These are phyloP conservation scores for Linepithema humile DNA, from an alignment of 1,140 invertebrate genomes.

Conservation along the genomic window DNA sequence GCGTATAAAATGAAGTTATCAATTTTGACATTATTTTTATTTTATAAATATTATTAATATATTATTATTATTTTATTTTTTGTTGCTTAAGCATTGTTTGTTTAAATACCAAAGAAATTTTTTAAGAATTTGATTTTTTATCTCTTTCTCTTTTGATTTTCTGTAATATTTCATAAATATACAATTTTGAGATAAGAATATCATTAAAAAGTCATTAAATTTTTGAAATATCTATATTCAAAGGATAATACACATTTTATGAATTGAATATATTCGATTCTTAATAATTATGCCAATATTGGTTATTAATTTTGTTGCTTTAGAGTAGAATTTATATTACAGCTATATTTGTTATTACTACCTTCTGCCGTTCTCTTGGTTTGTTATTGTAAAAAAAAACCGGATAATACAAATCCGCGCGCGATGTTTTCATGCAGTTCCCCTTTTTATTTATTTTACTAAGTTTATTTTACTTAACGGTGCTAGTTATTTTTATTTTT, in stretches of 20 bases:
- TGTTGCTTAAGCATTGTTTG: slow-evolving; percentile 1
- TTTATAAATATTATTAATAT: slow-evolving; percentile 20
- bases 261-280: neutral
- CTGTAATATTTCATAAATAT: neutral
- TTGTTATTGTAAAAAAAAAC: slow-evolving; percentile 21
- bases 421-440: slow-evolving; percentile 13
- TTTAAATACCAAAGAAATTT: neutral
- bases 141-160: no score
- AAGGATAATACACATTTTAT: neutral
- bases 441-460: slow-evolving; percentile 37
- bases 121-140: no score
- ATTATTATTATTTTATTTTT: slow-evolving; percentile 26
- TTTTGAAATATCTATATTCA: neutral
- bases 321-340: neutral
- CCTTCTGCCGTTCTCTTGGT: neutral
- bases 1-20: no score
- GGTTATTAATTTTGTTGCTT: slow-evolving; percentile 3
- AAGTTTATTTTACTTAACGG: slow-evolving; percentile 34
- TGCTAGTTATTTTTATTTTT: slow-evolving; percentile 28
- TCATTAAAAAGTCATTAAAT: neutral
- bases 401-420: slow-evolving; percentile 12
- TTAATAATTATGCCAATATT: neutral
- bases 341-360: neutral
- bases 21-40: neutral
- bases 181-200: slow-evolving; percentile 4